Conservation (phyloP, 1,140 invertebrate species). For the Lucilia sericata region DNA sequence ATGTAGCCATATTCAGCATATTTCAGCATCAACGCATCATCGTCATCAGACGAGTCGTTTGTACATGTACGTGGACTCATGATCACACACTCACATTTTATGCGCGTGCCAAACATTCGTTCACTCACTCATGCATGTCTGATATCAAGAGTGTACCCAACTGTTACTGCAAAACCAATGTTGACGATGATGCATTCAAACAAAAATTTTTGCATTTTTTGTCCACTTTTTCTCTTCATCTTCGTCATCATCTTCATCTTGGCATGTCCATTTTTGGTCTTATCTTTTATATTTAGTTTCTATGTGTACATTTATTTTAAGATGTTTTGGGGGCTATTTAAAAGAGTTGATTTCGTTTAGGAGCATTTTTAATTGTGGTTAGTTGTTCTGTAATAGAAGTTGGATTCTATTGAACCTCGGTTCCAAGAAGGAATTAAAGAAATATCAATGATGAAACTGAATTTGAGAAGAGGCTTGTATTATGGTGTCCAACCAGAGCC, state of each 20-base stretch:
- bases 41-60: neutral
- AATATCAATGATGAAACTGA: too few relatives aligned
- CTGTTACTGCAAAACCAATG: neutral
- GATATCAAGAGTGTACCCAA: neutral
- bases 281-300: slow-evolving; percentile 2
- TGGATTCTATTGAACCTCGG: too few relatives aligned
- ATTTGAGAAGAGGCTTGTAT: too few relatives aligned
- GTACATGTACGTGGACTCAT: too few relatives aligned
- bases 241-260: neutral
- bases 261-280: neutral
- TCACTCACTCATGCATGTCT: slow-evolving; percentile 16
- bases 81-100: slow-evolving; percentile 31
- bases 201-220: slow-evolving; percentile 8
- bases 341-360: neutral
- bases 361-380: too few relatives aligned
- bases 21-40: slow-evolving; percentile 30
- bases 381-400: too few relatives aligned
- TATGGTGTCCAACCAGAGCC: too few relatives aligned
- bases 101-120: slow-evolving; percentile 41
- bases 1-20: slow-evolving; percentile 17
- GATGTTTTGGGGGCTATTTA: neutral
- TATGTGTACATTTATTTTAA: neutral
- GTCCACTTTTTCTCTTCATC: slow-evolving; percentile 3
- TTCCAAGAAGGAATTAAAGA: too few relatives aligned
- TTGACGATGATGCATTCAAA: slow-evolving; percentile 24